Conservation (phyloP, 2,797 vertebrate species). For the Nyctibius grandis region DNA sequence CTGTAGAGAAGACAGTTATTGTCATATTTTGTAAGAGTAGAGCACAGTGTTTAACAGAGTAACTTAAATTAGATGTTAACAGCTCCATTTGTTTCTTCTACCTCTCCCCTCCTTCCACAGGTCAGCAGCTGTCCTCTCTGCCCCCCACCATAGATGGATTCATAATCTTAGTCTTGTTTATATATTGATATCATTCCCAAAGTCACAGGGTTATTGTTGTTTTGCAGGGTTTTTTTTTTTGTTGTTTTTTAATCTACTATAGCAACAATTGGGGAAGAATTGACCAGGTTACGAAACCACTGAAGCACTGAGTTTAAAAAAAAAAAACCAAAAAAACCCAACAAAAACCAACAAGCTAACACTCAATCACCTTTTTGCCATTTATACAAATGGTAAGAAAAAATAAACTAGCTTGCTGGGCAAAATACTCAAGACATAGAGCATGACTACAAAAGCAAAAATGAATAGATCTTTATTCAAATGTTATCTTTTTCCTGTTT, state of each 20-base stretch:
- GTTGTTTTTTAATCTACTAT: not conserved
- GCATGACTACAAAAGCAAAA: not conserved
- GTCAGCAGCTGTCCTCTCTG: not conserved
- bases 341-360: not conserved
- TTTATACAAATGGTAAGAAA: not conserved
- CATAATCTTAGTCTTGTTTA: not conserved
- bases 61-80: not conserved
- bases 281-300: not conserved
- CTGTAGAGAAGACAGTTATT: not conserved
- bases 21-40: not conserved
- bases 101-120: not conserved
- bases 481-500: not conserved
- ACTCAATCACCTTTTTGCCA: not conserved
- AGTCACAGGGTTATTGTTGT: not conserved
- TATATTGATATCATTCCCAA: not conserved
- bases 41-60: not conserved
- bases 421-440: not conserved
- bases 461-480: not conserved
- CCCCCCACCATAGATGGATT: fast-evolving
- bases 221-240: not conserved
- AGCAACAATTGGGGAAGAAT: not conserved
- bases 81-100: not conserved
- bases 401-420: not conserved
- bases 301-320: not conserved
- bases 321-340: not conserved